phyloP scores from a whole-genome alignment of 1,140 invertebrate species.

The Halesus radiatus region DNA sequence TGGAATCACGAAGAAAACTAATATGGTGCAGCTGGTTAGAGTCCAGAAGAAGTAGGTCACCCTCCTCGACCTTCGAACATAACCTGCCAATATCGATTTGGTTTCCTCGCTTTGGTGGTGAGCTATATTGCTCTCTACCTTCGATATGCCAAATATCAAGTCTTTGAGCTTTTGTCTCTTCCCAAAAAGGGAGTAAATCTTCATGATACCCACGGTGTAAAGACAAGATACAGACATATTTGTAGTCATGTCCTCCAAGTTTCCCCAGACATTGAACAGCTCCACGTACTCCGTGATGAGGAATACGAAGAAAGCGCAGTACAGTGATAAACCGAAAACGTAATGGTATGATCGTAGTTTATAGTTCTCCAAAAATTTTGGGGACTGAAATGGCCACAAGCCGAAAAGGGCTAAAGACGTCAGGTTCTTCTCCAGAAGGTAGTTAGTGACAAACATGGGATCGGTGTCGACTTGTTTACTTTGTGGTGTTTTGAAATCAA shows the following conservation, averaged over 20 bases:
- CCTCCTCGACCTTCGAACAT: slow-evolving; percentile 39
- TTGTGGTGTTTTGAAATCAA: no score
- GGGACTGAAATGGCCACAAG: slow-evolving; percentile 52
- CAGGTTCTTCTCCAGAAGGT: slow-evolving; percentile 50
- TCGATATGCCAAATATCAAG: slow-evolving; percentile 42
- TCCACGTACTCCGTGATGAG: slow-evolving; percentile 56
- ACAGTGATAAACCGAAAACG: slow-evolving; percentile 36
- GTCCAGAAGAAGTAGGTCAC: slow-evolving; percentile 52
- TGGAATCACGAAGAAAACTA: slow-evolving; percentile 53
- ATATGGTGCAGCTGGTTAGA: slow-evolving; percentile 48
- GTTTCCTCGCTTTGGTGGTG: slow-evolving; percentile 30
- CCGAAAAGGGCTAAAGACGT: slow-evolving; percentile 51
- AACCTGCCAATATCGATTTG: slow-evolving; percentile 33
- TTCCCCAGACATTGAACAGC: slow-evolving; percentile 51
- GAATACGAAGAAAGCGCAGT: slow-evolving; percentile 51
- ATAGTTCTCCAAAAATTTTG: slow-evolving; percentile 47
- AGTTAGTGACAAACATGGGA: slow-evolving; percentile 3
- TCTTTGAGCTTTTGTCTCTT: slow-evolving; percentile 42
- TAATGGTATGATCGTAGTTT: slow-evolving; percentile 41
- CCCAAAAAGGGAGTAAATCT: slow-evolving; percentile 52
- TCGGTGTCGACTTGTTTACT: no score
- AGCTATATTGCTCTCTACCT: slow-evolving; percentile 48
- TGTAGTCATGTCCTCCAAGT: slow-evolving; percentile 56
- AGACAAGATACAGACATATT: slow-evolving; percentile 56
- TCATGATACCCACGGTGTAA: slow-evolving; percentile 52